Base-by-base conservation (phyloP, 2,113 vertebrate genomes). In the Rhabdornis inornatus region DNA sequence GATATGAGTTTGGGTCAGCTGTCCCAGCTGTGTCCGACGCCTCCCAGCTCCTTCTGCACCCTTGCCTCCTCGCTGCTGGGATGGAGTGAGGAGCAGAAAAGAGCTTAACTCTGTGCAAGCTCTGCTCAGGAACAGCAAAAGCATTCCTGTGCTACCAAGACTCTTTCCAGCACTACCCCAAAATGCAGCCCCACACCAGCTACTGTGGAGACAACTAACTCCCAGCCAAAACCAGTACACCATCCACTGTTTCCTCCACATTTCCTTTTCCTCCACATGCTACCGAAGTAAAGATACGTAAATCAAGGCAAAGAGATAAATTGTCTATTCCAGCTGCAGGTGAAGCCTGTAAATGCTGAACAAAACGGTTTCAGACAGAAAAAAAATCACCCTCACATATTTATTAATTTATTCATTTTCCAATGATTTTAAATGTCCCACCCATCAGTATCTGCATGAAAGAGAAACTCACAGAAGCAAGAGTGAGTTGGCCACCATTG, bases 11-110 rank as follows among this genome's bases (percentile, higher is more conserved):
- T 10, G 53, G 39, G 7, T 44, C 60, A 59, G 37, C 37, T 75
- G 52, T 66, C 37, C 44, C 37, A 44, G 52, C 44, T 39, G 18
- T 28, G 68, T 59, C 60, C 4, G 39, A 40, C 39, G 13, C 13
- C 19, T 39, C 52, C 37, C 53, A 82, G 23, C 23, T 82, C 77
- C 28, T 30, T 30, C 33, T 52, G 37, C 10, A 57, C 18, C 49
- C 9, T 10, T 3, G 1, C 35, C 42, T 49, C 66, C 59, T 33
- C 0, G 0, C 37, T 66, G 44, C 8, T 37, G 52, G 37, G 18
- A 12, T 28, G 22, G 44, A 45, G 28, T 4, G 37, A 59, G 52
- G 60, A 66, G 44, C 23, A 74, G 52, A 39, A 59, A 59, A 52
- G 52, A 66, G 28, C 19, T 66, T 17, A 17, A 59, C 13, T 52